These are phyloP conservation scores for Erebia epiphron DNA, from an alignment of 2,888 invertebrate species.

Conservation along the genomic window DNA sequence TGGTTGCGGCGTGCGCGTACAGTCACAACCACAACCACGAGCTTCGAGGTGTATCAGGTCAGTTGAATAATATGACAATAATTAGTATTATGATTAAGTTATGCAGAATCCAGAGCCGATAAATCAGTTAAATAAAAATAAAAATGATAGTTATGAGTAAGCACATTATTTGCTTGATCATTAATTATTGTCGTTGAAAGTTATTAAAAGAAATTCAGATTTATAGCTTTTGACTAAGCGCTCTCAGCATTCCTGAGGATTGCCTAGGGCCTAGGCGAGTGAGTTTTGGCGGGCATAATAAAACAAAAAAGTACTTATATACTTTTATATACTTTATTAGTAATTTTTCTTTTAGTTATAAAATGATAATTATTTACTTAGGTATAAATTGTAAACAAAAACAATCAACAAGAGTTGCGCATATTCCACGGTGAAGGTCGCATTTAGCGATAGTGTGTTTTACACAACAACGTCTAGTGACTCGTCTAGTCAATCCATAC, in stretches of 20 bases:
- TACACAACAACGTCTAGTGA: too few species aligned
- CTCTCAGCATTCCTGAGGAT: background rate
- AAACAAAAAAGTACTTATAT: background rate
- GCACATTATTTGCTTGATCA: too few species aligned
- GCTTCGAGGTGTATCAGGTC: background rate
- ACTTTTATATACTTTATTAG: too few species aligned
- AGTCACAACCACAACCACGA: conserved; percentile 16
- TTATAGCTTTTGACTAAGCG: too few species aligned
- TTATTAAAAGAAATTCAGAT: background rate
- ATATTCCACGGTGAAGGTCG: background rate
- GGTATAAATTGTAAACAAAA: background rate
- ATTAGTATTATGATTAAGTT: too few species aligned
- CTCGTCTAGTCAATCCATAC: too few species aligned
- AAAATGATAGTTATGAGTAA: too few species aligned
- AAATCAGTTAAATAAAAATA: too few species aligned
- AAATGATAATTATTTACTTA: background rate
- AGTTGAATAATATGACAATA: too few species aligned
- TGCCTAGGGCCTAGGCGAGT: too few species aligned
- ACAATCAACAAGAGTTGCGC: background rate
- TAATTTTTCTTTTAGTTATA: background rate
- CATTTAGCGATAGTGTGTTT: background rate
- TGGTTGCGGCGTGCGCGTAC: conserved; percentile 9
- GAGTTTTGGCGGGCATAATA: background rate
- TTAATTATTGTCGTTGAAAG: background rate
- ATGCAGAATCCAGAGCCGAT: too few species aligned